Base-by-base conservation (phyloP, 37 sponge, comb jelly and placozoan genomes). In the Chondrilla cf. caribensis region DNA sequence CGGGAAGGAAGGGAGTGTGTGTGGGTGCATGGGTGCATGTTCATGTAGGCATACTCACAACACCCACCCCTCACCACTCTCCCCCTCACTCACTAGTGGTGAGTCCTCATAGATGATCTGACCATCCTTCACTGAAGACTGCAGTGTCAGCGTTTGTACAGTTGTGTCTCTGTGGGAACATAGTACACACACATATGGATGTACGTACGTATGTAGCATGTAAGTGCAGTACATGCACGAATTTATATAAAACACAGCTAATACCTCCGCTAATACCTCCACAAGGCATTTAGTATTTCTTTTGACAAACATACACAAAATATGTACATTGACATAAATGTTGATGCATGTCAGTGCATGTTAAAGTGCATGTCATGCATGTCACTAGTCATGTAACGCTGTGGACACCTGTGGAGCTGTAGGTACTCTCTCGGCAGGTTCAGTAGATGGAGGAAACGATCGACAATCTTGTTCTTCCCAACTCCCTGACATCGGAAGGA, bases 391-490 rank as follows among this genome's bases (percentile, higher is more conserved):
- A n/a, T n/a, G n/a, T n/a, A n/a, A n/a, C n/a, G n/a, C 70, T 39
- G 43, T 9, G 29, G 59, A 19, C 25, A 90, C 92, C 92, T 87
- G 84, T 96, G 96, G 3, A 96, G 84, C 82, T 96, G 96, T 21
- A 96, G 77, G 65, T 96, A 96, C 51, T 96, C 93, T 58, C 96
- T 85, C 24, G 90, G 90, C 35, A 85, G 91, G 71, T 90, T 88
- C 66, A 96, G 73, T 18, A 92, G 86, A 17, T 92, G 84, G 5
- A 96, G 88, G 55, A 96, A 87, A 26, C 89, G 85, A 43, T 96
- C 96, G 15, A 88, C 88, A 8, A 96, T 83, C 80, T 96, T 96
- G 87, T 96, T 96, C 85, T 96, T 96, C 35, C 96, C 96, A n/a
- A 96, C 96, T 11, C 96, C 96, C 91, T 90, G 78, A 11, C 58